Base-by-base conservation (phyloP, 2,888 invertebrate species). In the Protophormia terraenovae region DNA sequence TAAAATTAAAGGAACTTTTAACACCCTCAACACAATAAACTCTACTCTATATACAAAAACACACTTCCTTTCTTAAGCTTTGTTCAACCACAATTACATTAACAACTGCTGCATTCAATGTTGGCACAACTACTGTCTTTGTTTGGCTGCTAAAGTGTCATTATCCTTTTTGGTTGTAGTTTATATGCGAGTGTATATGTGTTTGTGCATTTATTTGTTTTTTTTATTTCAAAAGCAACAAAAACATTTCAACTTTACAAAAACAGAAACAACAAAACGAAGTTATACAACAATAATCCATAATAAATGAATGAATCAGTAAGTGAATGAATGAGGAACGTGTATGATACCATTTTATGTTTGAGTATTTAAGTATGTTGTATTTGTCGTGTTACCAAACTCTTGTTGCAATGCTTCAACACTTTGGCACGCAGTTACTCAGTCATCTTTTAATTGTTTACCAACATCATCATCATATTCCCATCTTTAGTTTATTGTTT, bases 71-170 rank as follows among this genome's bases (percentile, higher is more conserved):
- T 71, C 67, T 72, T 58, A 16, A 64, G 62, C 69, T 62, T 69
- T n/a, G n/a, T 58, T 69, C 64, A 71, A 75, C 85, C 82, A 79
- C 85, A 85, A 85, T 82, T 82, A 82, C 82, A 85, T 85, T 85
- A 79, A 75, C 82, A 79, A 82, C 69, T 85, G 82, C 78, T 85
- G 82, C 82, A 85, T 79, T 79, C 71, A 79, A 66, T 75, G 78
- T 79, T 85, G 85, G 82, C 78, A 85, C 82, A 82, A 55, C 62
- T 69, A 69, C 27, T 47, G 38, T 16, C 58, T 75, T 60, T 81
- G 80, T 76, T 85, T 87, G 86, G 85, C 86, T 86, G 84, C 79
- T 71, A 79, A 87, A 85, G 83, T 86, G 87, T 87, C 86, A 86
- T 87, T 87, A 87, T 86, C 83, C 87, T 86, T 79, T 86, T 67